These are phyloP conservation scores for Etheostoma nigrum DNA, from an alignment of 2,797 vertebrate genomes.

Conservation along the genomic window DNA sequence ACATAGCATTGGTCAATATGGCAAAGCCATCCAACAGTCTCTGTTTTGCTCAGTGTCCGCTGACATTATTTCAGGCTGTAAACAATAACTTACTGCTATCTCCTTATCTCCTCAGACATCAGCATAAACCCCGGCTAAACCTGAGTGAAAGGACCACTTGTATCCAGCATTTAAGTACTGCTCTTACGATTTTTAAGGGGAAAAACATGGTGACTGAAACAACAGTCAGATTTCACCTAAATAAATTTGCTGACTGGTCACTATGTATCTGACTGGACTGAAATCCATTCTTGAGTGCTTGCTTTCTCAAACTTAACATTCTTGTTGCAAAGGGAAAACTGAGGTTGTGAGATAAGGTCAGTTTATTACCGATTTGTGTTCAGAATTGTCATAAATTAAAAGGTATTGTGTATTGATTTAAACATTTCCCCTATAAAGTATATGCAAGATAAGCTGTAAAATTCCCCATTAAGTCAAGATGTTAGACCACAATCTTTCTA, in stretches of 20 bases:
- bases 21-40: not conserved
- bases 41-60: not conserved
- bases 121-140: not conserved
- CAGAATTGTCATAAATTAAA: not conserved
- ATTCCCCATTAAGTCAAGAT: not conserved
- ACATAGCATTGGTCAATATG: too few species aligned
- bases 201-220: not conserved
- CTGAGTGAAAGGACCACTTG: constrained; percentile 1
- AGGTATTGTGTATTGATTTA: not conserved
- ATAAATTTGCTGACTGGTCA: not conserved
- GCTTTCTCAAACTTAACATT: not conserved
- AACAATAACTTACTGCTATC: not conserved
- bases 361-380: not conserved
- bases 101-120: constrained; percentile 2
- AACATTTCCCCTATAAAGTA: not conserved
- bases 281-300: not conserved
- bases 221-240: not conserved
- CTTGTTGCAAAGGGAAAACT: not conserved
- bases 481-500: not conserved
- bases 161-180: too few species aligned
- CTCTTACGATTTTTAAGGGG: too few species aligned
- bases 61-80: constrained; percentile 2
- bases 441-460: not conserved
- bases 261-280: not conserved
- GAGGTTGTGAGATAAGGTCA: not conserved